phyloP scores from a whole-genome alignment of 2,888 invertebrate species.

The Hirtodrosophila cameraria region DNA sequence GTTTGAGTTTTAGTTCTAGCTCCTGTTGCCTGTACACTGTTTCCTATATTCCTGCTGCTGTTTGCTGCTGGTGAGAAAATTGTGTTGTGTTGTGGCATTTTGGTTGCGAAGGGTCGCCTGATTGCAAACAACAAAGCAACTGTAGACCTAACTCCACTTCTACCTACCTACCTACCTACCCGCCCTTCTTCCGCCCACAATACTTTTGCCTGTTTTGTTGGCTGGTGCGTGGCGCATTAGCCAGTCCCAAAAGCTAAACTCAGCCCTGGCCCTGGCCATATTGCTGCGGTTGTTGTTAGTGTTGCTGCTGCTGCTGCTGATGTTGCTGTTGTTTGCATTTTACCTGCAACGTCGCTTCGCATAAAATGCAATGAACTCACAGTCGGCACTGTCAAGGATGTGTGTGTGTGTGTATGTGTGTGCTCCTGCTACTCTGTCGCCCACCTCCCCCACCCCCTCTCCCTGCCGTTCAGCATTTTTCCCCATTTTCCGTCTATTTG shows the following conservation, averaged over 20 bases:
- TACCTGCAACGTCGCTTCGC: conserved; percentile 79
- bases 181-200: conserved; percentile 1
- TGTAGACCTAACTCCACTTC: conserved; percentile 9
- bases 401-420: conserved; percentile 14
- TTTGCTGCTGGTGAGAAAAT: conserved; percentile 67
- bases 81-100: conserved; percentile 75
- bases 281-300: conserved; percentile 30
- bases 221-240: conserved; percentile 65
- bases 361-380: conserved; percentile 77
- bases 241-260: conserved; percentile 51
- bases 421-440: conserved; percentile 12
- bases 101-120: conserved; percentile 72
- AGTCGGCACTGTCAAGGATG: conserved; percentile 49
- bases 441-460: not conserved
- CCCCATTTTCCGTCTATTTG: conserved; percentile 76
- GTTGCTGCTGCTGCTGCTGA: conserved; percentile 19
- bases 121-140: conserved; percentile 59
- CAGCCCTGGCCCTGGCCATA: conserved; percentile 38
- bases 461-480: conserved; percentile 62
- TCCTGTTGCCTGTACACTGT: not conserved
- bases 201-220: conserved; percentile 25
- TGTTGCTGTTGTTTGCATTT: conserved; percentile 59
- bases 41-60: not conserved
- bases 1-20: too few relatives aligned
- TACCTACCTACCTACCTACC: not conserved